Evolutionary conservation across 2,797 vertebrate species (phyloP).

Genomic region (Channallabes apus): DNA sequence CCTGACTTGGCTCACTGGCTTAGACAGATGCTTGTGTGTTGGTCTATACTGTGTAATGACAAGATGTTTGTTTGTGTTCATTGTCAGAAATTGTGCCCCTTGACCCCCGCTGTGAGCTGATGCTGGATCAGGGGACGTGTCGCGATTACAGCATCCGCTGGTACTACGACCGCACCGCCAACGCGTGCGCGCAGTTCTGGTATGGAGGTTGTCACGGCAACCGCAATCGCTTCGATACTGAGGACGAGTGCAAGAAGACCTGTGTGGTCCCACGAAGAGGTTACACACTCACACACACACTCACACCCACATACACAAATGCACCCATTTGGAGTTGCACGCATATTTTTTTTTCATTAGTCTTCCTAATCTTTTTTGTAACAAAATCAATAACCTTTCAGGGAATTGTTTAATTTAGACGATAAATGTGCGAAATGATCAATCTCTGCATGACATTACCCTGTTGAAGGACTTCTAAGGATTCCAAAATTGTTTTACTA

Average conservation of each 20-base stretch:
- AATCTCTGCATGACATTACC: neutral
- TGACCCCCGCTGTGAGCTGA: constrained; percentile 70
- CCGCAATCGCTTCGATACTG: constrained; percentile 82
- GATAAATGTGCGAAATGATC: neutral
- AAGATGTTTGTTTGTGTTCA: neutral
- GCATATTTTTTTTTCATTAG: neutral
- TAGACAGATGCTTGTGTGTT: neutral
- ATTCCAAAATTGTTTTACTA: too few species aligned
- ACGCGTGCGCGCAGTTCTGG: constrained; percentile 89
- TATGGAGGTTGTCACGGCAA: constrained; percentile 83
- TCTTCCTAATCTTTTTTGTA: too few species aligned
- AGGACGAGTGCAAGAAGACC: constrained; percentile 81
- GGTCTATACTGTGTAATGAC: neutral
- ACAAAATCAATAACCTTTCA: neutral
- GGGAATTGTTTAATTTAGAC: neutral
- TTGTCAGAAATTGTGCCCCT: constrained; percentile 65
- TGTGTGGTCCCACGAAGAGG: constrained; percentile 73
- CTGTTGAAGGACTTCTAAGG: neutral
- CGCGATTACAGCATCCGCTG: constrained; percentile 82
- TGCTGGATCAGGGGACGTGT: constrained; percentile 82
- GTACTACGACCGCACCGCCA: constrained; percentile 85
- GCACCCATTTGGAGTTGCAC: neutral
- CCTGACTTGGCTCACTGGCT: neutral
- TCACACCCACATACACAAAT: too few species aligned
- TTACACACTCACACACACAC: constrained; percentile 40